phyloP scores from a whole-genome alignment of 1,140 invertebrate species.

The Pteromalus puparum region DNA sequence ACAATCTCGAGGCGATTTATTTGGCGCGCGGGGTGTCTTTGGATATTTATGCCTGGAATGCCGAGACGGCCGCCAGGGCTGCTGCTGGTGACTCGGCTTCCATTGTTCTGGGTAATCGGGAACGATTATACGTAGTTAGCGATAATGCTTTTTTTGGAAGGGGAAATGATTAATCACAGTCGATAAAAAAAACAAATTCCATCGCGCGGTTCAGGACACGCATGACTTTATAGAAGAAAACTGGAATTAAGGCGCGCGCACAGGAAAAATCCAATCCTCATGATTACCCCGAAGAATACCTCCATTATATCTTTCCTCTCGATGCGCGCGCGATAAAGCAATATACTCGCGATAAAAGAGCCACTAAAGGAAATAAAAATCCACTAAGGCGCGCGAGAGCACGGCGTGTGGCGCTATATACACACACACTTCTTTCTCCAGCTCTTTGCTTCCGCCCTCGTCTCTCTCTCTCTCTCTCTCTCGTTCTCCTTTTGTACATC shows the following conservation, averaged over 20 bases:
- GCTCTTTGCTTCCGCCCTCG: not conserved
- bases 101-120: not conserved
- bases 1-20: not conserved
- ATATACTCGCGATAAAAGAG: slow-evolving; percentile 1
- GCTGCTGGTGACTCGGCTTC: not conserved
- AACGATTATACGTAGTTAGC: not conserved
- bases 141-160: not conserved
- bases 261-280: not conserved
- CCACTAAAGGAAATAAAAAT: slow-evolving; percentile 33
- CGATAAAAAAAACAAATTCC: no score
- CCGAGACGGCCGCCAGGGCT: not conserved
- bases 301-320: not conserved
- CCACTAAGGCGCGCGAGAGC: not conserved
- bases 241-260: no score
- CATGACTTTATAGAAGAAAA: no score
- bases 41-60: slow-evolving; percentile 18
- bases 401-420: not conserved
- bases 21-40: not conserved
- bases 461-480: not conserved
- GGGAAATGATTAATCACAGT: no score
- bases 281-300: not conserved
- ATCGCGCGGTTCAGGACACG: no score
- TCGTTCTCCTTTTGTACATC: not conserved
- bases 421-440: not conserved
- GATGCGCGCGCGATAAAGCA: not conserved